Evolutionary conservation across 2,797 vertebrate genomes (phyloP).

Genomic region (Rhinichthys osculus): DNA sequence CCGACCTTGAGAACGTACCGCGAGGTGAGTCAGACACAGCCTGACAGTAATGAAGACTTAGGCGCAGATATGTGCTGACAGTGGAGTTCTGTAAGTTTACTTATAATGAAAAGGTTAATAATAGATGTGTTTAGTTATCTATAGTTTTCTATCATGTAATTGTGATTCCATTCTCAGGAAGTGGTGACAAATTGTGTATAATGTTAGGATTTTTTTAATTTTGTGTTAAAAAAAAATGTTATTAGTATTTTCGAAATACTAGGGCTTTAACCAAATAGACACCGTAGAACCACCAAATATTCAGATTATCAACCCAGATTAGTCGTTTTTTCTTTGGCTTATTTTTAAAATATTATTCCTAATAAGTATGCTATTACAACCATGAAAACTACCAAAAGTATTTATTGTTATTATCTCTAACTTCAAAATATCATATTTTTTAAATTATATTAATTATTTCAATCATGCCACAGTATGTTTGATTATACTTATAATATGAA

Average conservation of each 20-base stretch:
- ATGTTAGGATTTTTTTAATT: background rate
- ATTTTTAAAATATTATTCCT: background rate
- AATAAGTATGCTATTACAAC: background rate
- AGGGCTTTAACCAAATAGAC: background rate
- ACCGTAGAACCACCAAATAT: background rate
- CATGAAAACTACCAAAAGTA: background rate
- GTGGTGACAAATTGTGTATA: background rate
- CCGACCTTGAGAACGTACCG: conserved; percentile 15
- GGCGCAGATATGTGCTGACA: background rate
- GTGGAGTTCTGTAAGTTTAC: background rate
- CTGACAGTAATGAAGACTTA: conserved; percentile 2
- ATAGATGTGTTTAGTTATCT: conserved; percentile 2
- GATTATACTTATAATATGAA: background rate
- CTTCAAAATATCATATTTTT: background rate
- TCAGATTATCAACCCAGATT: background rate
- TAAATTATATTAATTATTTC: background rate
- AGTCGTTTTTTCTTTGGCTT: background rate
- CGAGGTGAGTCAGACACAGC: conserved; percentile 20
- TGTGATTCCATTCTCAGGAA: background rate
- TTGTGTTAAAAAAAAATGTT: background rate
- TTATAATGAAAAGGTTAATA: background rate
- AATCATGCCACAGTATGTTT: background rate
- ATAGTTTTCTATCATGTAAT: background rate
- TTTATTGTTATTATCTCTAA: background rate
- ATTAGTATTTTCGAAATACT: background rate